Conservation (phyloP, 1,140 invertebrate genomes). For the Drosophila serrata region DNA sequence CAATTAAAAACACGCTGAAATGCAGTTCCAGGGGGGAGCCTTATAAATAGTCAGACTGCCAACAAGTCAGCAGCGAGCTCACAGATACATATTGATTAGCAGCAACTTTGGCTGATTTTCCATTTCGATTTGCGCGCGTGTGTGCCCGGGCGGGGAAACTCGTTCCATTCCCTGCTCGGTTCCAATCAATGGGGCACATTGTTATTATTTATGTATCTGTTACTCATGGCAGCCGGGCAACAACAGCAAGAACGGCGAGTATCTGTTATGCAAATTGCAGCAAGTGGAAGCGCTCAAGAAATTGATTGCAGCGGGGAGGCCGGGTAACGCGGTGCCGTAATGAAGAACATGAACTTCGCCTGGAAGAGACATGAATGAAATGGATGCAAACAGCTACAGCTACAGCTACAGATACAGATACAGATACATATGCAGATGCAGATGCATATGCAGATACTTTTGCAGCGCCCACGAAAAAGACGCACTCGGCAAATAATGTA, state of each 20-base stretch:
- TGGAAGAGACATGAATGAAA: conserved; percentile 60
- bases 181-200: conserved; percentile 76
- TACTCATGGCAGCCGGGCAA: conserved; percentile 74
- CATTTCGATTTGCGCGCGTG: conserved; percentile 47
- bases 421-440: not conserved
- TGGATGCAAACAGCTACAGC: conserved; percentile 22
- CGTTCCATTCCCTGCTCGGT: conserved; percentile 64
- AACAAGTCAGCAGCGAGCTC: conserved; percentile 33
- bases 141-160: conserved; percentile 43
- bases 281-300: conserved; percentile 60
- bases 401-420: not conserved
- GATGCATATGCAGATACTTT: conserved; percentile 1
- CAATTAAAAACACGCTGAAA: conserved; percentile 77
- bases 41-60: conserved; percentile 43
- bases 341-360: conserved; percentile 59
- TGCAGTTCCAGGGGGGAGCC: conserved; percentile 14
- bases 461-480: conserved; percentile 8
- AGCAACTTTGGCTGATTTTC: conserved; percentile 60
- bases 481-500: conserved; percentile 33
- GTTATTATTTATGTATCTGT: conserved; percentile 79
- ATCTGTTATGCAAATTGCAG: conserved; percentile 60
- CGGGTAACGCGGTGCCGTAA: conserved; percentile 29
- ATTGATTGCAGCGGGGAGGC: conserved; percentile 57
- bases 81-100: conserved; percentile 62
- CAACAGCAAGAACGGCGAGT: conserved; percentile 41